phyloP scores from a whole-genome alignment of 1,140 invertebrate genomes.

The Hyphantria cunea region DNA sequence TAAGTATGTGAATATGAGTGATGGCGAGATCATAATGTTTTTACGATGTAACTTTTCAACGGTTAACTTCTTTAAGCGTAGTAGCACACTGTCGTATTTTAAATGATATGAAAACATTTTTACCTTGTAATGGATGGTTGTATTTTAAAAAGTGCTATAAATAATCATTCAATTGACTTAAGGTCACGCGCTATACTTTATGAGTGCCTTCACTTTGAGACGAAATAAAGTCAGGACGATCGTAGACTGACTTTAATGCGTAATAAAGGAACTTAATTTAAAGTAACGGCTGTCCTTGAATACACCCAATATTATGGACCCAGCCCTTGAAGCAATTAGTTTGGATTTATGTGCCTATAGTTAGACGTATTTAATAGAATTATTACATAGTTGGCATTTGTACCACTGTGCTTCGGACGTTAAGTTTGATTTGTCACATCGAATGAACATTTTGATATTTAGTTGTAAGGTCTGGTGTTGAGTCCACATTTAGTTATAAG shows the following conservation, averaged over 20 bases:
- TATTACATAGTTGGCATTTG: conserved; percentile 17
- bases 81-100: conserved; percentile 3
- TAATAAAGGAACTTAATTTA: too few species aligned
- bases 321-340: background rate
- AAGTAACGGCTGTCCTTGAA: too few species aligned
- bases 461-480: conserved; percentile 47
- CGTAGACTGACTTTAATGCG: too few species aligned
- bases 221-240: conserved; percentile 1
- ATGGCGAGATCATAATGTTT: conserved; percentile 13
- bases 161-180: too few species aligned
- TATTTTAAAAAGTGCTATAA: too few species aligned
- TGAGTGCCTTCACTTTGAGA: too few species aligned
- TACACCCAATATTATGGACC: too few species aligned
- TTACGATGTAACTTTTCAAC: conserved; percentile 23
- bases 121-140: too few species aligned
- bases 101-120: too few species aligned
- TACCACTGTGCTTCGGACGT: conserved; percentile 19
- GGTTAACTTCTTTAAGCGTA: conserved; percentile 22
- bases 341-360: conserved; percentile 11
- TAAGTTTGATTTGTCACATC: conserved; percentile 41
- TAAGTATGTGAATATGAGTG: conserved; percentile 19
- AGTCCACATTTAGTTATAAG: conserved; percentile 29
- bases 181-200: too few species aligned
- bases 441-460: conserved; percentile 47
- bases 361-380: conserved; percentile 14